A percentile compares a stretch with the other conserved stretches of the same genome.
Evolutionary conservation across 2,113 vertebrate species (phyloP).

Genomic region (Pipa parva): DNA sequence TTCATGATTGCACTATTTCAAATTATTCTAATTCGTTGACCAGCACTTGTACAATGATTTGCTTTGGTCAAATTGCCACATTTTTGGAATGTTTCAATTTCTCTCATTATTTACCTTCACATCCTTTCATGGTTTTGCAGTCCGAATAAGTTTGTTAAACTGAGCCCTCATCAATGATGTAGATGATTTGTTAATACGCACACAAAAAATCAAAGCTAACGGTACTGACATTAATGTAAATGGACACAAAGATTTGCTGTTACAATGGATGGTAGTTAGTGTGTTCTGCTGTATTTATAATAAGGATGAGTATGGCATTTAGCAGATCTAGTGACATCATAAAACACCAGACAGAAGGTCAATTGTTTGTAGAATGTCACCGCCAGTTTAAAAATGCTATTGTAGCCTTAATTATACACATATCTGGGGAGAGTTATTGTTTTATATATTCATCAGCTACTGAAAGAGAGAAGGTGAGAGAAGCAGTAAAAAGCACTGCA

Average conservation of each 20-base stretch:
- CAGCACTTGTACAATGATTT: no score
- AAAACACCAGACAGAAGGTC: constrained; percentile 34
- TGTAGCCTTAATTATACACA: constrained; percentile 29
- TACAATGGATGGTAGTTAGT: constrained; percentile 1
- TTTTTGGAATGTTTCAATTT: no score
- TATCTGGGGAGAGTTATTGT: constrained; percentile 34
- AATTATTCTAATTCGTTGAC: no score
- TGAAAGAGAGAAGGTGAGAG: constrained; percentile 29
- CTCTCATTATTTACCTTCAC: no score
- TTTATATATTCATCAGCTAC: constrained; percentile 34
- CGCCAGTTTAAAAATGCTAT: constrained; percentile 18
- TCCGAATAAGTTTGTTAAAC: neutral
- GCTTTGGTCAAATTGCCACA: no score
- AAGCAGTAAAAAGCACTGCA: constrained; percentile 21
- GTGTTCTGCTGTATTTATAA: constrained; percentile 14
- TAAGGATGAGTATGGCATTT: constrained; percentile 23
- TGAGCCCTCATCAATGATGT: neutral
- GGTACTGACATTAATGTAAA: constrained; percentile 24
- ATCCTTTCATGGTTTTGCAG: no score
- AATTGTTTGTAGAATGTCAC: constrained; percentile 40
- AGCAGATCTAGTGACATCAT: constrained; percentile 26
- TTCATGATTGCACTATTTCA: no score
- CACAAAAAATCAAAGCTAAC: neutral
- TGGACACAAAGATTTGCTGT: neutral
- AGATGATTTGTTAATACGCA: constrained; percentile 12